Conservation (phyloP, 2,113 vertebrate species). For the Lutjanus erythropterus region DNA sequence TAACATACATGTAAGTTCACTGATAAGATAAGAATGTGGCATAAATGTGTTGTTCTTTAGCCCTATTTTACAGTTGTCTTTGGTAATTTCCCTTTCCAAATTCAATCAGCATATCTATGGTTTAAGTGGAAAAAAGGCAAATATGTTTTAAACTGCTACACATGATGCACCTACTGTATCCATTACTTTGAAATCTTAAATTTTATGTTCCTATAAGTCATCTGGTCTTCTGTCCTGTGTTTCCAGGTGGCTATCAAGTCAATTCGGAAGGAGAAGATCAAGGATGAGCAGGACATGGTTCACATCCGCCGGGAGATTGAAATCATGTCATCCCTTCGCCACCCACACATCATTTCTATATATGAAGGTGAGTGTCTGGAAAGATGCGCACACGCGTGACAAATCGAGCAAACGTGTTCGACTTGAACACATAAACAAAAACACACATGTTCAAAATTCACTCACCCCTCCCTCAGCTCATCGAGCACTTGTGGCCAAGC, state of each 20-base stretch:
- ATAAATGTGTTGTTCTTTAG: constrained; percentile 2
- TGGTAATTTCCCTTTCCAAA: neutral
- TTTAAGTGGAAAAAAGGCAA: neutral
- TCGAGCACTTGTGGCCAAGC: constrained; percentile 48
- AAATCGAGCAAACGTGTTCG: constrained; percentile 27
- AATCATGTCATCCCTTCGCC: constrained; percentile 98
- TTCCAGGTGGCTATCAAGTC: constrained; percentile 98
- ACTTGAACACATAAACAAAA: constrained; percentile 50
- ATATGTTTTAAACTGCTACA: constrained; percentile 6
- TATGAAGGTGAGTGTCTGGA: constrained; percentile 91
- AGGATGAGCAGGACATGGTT: constrained; percentile 99
- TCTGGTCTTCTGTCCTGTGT: constrained; percentile 38
- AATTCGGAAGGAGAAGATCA: constrained; percentile 99
- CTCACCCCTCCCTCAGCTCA: constrained; percentile 13
- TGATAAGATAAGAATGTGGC: constrained; percentile 49
- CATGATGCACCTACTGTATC: neutral
- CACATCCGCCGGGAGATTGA: constrained; percentile 99
- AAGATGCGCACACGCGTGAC: neutral
- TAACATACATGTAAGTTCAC: too few relatives aligned
- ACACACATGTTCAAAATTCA: constrained; percentile 25
- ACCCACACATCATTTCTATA: constrained; percentile 99
- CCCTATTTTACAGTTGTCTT: constrained; percentile 3
- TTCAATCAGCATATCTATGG: neutral
- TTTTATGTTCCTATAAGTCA: neutral
- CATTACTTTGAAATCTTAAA: neutral